Evolutionary conservation across 2,888 invertebrate species (phyloP).

Genomic region (Sinhomidia bicolor): DNA sequence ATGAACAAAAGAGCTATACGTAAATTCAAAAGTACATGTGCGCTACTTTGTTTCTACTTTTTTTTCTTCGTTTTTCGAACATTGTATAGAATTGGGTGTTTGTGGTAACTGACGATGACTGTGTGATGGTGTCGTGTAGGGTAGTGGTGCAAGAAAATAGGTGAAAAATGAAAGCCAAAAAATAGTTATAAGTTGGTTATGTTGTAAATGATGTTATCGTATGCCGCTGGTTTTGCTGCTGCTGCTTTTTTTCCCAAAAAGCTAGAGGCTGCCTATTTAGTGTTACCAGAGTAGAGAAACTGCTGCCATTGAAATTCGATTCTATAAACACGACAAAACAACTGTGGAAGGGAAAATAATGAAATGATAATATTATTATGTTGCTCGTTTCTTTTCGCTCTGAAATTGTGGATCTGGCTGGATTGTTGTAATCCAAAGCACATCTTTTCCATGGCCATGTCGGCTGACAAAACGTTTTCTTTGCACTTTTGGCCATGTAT

Average conservation of each 20-base stretch:
- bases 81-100: constrained; percentile 10
- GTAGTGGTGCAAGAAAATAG: neutral
- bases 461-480: neutral
- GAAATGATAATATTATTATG: neutral
- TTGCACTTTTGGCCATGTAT: neutral
- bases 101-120: constrained; percentile 4
- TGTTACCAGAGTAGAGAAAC: too few species aligned
- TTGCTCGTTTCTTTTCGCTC: neutral
- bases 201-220: neutral
- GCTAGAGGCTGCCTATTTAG: too few species aligned
- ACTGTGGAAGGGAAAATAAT: too few species aligned
- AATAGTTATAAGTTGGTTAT: neutral
- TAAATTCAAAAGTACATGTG: neutral
- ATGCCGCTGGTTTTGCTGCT: neutral
- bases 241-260: too few species aligned
- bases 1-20: neutral
- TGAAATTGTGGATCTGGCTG: neutral
- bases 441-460: neutral
- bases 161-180: neutral
- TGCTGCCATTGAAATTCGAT: too few species aligned
- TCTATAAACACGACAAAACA: too few species aligned
- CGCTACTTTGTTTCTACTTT: neutral
- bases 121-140: neutral
- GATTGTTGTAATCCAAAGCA: neutral
- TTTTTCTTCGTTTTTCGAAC: neutral